These are phyloP conservation scores for Laticauda laticaudata DNA, from an alignment of 2,113 vertebrate genomes.

Conservation along the genomic window DNA sequence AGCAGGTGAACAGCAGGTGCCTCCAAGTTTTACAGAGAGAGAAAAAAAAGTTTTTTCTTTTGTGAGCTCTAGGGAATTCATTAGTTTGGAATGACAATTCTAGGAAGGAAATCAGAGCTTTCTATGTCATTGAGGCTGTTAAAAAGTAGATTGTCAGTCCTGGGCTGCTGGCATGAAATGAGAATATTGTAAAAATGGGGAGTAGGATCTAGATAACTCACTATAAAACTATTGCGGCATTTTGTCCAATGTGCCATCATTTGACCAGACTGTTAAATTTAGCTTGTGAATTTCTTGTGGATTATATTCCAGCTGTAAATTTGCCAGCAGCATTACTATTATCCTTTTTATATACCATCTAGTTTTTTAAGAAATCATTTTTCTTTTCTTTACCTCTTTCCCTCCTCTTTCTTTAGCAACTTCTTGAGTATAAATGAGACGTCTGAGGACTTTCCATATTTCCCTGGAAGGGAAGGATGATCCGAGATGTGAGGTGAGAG, in stretches of 20 bases:
- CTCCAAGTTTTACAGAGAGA: background rate
- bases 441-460: background rate
- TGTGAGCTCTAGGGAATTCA: background rate
- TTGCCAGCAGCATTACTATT: background rate
- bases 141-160: background rate
- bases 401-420: background rate
- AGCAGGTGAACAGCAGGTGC: background rate
- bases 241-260: background rate
- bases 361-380: background rate
- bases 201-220: background rate
- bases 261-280: conserved; percentile 6
- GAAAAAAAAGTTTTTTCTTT: background rate
- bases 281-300: background rate
- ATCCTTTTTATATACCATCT: background rate
- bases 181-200: conserved; percentile 5
- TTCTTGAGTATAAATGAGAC: background rate
- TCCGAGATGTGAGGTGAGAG: conserved; percentile 12
- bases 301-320: background rate
- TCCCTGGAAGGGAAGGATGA: background rate
- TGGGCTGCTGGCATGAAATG: background rate
- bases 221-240: background rate
- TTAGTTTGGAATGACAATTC: conserved; percentile 10
- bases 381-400: background rate
- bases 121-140: background rate
- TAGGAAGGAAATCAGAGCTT: background rate